These are phyloP conservation scores for Nowickia ferox DNA, from an alignment of 2,888 invertebrate species.

Conservation along the genomic window DNA sequence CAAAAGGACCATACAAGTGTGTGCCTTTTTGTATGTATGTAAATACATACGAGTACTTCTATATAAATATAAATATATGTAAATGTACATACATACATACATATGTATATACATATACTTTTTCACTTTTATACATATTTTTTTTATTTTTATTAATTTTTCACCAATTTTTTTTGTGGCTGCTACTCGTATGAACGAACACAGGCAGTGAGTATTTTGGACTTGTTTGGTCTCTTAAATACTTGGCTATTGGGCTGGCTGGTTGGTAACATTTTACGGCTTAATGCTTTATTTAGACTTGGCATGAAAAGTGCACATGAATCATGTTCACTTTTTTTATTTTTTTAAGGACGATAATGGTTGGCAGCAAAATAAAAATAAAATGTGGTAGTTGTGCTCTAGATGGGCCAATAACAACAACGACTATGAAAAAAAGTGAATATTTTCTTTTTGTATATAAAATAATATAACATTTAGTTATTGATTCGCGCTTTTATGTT, in stretches of 20 bases:
- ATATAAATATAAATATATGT: too few relatives aligned
- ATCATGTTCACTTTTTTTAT: conserved; percentile 59
- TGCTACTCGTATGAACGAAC: conserved; percentile 16
- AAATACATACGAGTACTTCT: too few relatives aligned
- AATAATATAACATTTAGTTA: conserved; percentile 28
- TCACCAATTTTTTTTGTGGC: conserved; percentile 42
- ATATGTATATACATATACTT: too few relatives aligned
- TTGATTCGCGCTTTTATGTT: conserved; percentile 1
- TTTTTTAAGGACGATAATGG: conserved; percentile 37
- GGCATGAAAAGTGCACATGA: conserved; percentile 70
- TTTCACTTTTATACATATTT: conserved; percentile 8
- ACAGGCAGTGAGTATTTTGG: conserved; percentile 22
- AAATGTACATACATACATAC: too few relatives aligned
- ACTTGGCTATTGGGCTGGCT: conserved; percentile 35
- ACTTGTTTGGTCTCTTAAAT: conserved; percentile 20
- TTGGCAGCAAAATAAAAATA: conserved; percentile 45
- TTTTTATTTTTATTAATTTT: conserved; percentile 69
- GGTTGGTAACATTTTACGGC: conserved; percentile 64
- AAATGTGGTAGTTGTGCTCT: conserved; percentile 57
- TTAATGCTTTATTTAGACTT: conserved; percentile 72
- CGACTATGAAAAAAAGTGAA: conserved; percentile 18
- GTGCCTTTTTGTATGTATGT: conserved; percentile 39
- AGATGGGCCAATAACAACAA: conserved; percentile 55
- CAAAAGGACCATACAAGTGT: conserved; percentile 67
- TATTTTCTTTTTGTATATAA: neutral